Evolutionary conservation across 2,888 invertebrate species (phyloP), one percentile per base, ranked within the genome.

Genomic region (Muschampia plurimacula): DNA sequence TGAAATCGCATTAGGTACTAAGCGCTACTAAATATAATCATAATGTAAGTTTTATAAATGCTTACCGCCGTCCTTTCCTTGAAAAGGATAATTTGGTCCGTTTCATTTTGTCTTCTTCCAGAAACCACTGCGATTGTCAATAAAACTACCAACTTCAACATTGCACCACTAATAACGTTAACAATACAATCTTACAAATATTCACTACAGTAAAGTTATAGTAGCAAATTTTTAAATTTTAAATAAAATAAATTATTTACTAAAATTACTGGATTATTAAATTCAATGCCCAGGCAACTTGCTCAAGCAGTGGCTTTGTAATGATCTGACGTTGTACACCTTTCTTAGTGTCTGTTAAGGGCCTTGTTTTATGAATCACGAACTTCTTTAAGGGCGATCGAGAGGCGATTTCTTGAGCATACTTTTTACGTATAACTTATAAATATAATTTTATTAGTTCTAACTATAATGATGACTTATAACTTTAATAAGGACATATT

Each of bases 1-100:
- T 22, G 22, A 22, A 22, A 22, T 22, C 22, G 22, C 1, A 22
- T 22, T 22, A 22, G 22, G 22, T 22, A 22, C 22, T 22, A 22
- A 22, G 22, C 22, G 22, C 22, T 22, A 22, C 22, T 22, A 22
- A 22, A 22, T 0, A 22, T 22, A 22, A 22, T 22, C 22, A 22
- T 22, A 41, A 41, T 41, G 7, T 41, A 41, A 41, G 44, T 49
- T 49, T 13, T n/a, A 49, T n/a, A 49, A n/a, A 49, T n/a, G 49
- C 49, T 49, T 49, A 49, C 49, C 49, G 49, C n/a, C 2, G 49
- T 49, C 49, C n/a, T 49, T 49, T 49, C 49, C n/a, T 49, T 49
- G n/a, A 49, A 49, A n/a, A 49, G 49, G 49, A 49, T n/a, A n/a
- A 49, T 49, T 49, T 49, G 49, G n/a, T 49, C 49, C n/a, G 49